These are phyloP conservation scores for Zoanthus sociatus DNA, from an alignment of 92 coral and sea anemone genomes.

Conservation along the genomic window DNA sequence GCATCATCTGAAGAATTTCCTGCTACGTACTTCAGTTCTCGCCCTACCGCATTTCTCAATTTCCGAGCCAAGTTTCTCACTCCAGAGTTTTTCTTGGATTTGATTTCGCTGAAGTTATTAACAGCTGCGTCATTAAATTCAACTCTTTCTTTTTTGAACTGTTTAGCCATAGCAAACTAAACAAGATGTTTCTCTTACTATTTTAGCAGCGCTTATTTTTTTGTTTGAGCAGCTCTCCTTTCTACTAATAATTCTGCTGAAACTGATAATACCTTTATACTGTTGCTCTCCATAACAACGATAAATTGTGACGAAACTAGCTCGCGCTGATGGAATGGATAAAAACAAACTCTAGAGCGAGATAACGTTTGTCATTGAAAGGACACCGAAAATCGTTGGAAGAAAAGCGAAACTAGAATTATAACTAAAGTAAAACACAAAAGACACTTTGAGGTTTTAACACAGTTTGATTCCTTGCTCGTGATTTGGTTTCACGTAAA, in stretches of 20 bases:
- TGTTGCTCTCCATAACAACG: constrained; percentile 21
- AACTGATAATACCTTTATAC: neutral
- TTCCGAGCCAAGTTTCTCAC: constrained; percentile 4
- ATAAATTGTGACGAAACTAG: constrained; percentile 10
- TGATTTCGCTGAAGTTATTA: neutral
- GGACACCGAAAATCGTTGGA: neutral
- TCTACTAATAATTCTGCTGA: neutral
- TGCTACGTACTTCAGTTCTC: constrained; percentile 24
- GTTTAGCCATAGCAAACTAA: neutral
- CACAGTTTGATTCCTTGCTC: too few species aligned
- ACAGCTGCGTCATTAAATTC: neutral
- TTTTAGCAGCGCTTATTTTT: neutral
- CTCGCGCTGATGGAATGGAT: constrained; percentile 31
- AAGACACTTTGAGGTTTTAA: too few species aligned
- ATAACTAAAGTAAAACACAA: too few species aligned
- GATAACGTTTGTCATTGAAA: neutral
- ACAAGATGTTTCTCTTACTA: neutral
- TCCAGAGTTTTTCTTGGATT: constrained; percentile 6
- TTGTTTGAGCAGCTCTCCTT: neutral
- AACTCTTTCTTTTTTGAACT: neutral
- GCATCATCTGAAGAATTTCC: neutral
- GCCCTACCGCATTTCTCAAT: neutral
- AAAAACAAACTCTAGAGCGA: neutral
- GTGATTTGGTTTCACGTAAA: too few species aligned
- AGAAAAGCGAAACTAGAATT: too few species aligned